Base-by-base conservation (phyloP, 53 echinoderm and acorn worm genomes). In the Patiria pectinifera region DNA sequence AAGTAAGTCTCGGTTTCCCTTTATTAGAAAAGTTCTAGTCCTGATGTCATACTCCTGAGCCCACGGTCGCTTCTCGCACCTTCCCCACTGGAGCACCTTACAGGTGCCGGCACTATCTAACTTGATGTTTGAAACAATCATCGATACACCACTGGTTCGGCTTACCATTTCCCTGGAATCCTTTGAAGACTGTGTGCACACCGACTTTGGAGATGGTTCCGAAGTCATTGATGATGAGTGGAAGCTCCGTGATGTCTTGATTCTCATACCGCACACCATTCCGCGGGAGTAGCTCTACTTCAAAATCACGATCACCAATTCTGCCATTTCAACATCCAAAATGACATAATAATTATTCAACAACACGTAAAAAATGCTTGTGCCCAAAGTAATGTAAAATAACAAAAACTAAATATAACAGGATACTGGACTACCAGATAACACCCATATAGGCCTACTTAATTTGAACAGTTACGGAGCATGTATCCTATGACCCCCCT, bases 111-210 rank as follows among this genome's bases (percentile, higher is more conserved):
- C 35, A 35, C 35, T 35, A 35, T 35, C 35, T 35, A 35, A 35
- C 35, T 35, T 21, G 21, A 18, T 69, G 69, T 21, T 69, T 69
- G 6, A 15, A n/a, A 74, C 8, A 23, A 10, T 23, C 74, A 22
- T n/a, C 22, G n/a, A 10, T 23, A 74, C 74, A 74, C 22, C 10
- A 16, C n/a, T 72, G 72, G 14, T 16, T 19, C 44, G 71, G 21
- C 14, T 91, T 59, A 83, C 84, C 83, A 11, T 91, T 53, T 72
- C 62, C 87, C 59, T 82, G 76, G 63, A 91, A 74, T 24, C 91
- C 94, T 85, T 60, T 83, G 84, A 91, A 91, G 2, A 91, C 62
- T 4, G 76, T 91, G 69, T 91, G 83, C 18, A 62, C 84, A 1
- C 83, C 91, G 23, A 91, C 58, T 49, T 58, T 83, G 22, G 83